Evolutionary conservation across 2,797 vertebrate species (phyloP).

Genomic region (Notolabrus celidotus): DNA sequence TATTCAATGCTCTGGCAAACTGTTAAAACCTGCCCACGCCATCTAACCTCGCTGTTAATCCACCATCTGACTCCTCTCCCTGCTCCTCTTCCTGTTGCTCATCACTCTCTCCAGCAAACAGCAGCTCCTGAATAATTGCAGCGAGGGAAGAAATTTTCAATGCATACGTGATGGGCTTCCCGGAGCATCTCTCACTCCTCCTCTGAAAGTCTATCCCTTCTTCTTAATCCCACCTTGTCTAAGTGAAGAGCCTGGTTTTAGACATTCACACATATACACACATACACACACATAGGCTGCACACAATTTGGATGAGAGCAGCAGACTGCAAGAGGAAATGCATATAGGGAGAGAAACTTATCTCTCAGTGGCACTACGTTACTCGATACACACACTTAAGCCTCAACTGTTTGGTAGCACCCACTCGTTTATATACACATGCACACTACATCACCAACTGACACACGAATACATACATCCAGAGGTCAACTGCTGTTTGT

Average conservation of each 20-base stretch:
- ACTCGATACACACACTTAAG: constrained; percentile 57
- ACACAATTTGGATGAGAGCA: constrained; percentile 59
- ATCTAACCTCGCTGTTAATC: constrained; percentile 69
- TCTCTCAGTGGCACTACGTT: constrained; percentile 51
- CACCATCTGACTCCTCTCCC: constrained; percentile 67
- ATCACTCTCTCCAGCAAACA: constrained; percentile 71
- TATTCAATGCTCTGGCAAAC: constrained; percentile 57
- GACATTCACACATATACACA: constrained; percentile 37
- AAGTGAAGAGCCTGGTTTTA: constrained; percentile 72
- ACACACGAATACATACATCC: constrained; percentile 44
- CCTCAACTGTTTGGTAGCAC: constrained; percentile 40
- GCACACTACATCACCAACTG: neutral
- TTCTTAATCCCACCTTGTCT: constrained; percentile 81
- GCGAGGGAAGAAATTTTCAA: constrained; percentile 85
- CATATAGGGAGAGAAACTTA: constrained; percentile 69
- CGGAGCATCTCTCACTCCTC: constrained; percentile 66
- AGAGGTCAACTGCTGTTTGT: constrained; percentile 71
- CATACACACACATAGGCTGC: constrained; percentile 30
- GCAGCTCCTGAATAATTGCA: constrained; percentile 87
- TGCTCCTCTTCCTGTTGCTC: constrained; percentile 60
- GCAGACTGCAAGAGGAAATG: constrained; percentile 59
- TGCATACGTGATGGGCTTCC: constrained; percentile 87
- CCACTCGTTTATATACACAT: constrained; percentile 28
- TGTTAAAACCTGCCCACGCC: constrained; percentile 61
- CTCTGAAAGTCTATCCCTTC: constrained; percentile 79